Evolutionary conservation across 37 sponge, comb jelly and placozoan genomes (phyloP), one percentile per base, ranked within the genome.

Genomic region (Petrosia ficiformis): DNA sequence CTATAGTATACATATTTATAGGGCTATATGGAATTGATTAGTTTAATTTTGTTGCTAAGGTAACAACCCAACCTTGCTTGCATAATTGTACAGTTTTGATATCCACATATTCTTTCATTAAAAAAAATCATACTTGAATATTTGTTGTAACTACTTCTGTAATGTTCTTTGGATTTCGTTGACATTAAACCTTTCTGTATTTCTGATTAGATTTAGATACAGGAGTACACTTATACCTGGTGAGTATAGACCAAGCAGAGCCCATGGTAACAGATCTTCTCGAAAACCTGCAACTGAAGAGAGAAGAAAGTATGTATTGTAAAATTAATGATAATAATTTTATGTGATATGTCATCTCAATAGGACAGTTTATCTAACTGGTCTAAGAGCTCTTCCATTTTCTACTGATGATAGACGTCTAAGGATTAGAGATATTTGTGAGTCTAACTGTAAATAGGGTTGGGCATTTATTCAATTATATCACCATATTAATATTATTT

Each of bases 351-450:
- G 54, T 10, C 54, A 19, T 42, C 61, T 67, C 0, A 60, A 21
- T 39, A 87, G 87, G 32, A 69, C 67, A 25, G 75, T 88, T 41
- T 88, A 88, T 44, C 73, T 65, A 26, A 41, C 74, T 59, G 79
- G 83, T 44, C 64, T 88, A 26, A 44, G 79, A 75, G 89, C 77
- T 0, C 72, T 61, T 30, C 87, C 87, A 38, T 52, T 79, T 22
- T 35, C 56, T 34, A 57, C 67, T 29, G 65, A 82, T 32, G 77
- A 59, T 3, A 86, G 40, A 67, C 34, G 26, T 26, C 31, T 54
- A 4, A 69, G 81, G 80, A 65, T 80, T 32, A 75, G 87, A 25
- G 44, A 86, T 41, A 86, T 80, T 21, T 76, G 86, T 86, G 42
- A 75, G 86, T 41, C 0, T 19, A 1, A 4, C 5, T 48, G 40